Percentiles rank a stretch among this genome's conserved stretches.
Conservation (phyloP, 2,888 invertebrate genomes). For the Drosophila leonis region DNA sequence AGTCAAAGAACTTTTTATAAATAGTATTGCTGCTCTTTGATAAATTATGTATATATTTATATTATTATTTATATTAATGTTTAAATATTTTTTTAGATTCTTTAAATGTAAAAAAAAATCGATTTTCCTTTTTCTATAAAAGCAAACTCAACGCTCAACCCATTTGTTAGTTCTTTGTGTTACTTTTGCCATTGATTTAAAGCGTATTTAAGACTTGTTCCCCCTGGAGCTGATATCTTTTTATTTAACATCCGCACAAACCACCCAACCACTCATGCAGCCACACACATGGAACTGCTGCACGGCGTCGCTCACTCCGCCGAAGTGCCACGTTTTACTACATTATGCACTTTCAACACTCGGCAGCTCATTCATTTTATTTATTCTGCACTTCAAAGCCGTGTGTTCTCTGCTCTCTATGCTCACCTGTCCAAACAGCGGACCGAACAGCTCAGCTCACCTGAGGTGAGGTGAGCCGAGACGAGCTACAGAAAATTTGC, state of each 20-base stretch:
- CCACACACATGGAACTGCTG: not conserved
- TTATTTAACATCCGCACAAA: not conserved
- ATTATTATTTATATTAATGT: not conserved
- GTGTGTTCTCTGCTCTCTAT: constrained; percentile 43
- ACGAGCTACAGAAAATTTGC: constrained; percentile 57
- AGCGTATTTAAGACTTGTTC: constrained; percentile 42
- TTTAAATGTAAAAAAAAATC: not conserved
- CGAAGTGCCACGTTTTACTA: constrained; percentile 46
- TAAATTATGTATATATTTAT: not conserved
- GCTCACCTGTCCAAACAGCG: constrained; percentile 73
- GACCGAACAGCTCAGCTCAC: constrained; percentile 44
- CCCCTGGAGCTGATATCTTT: not conserved
- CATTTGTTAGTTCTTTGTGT: not conserved
- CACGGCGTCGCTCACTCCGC: not conserved
- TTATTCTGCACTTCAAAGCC: constrained; percentile 76
- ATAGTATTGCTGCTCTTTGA: not conserved
- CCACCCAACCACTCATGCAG: not conserved
- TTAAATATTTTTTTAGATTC: not conserved
- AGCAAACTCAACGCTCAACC: not conserved
- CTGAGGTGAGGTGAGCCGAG: constrained; percentile 15
- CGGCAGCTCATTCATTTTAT: constrained; percentile 75
- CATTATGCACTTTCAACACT: constrained; percentile 77
- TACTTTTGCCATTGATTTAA: constrained; percentile 37
- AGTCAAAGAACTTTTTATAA: not conserved
- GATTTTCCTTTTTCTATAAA: not conserved